Percentiles rank a stretch among this genome's conserved stretches.
Evolutionary conservation across 2,888 invertebrate species (phyloP).

Genomic region (Macropis europaea): DNA sequence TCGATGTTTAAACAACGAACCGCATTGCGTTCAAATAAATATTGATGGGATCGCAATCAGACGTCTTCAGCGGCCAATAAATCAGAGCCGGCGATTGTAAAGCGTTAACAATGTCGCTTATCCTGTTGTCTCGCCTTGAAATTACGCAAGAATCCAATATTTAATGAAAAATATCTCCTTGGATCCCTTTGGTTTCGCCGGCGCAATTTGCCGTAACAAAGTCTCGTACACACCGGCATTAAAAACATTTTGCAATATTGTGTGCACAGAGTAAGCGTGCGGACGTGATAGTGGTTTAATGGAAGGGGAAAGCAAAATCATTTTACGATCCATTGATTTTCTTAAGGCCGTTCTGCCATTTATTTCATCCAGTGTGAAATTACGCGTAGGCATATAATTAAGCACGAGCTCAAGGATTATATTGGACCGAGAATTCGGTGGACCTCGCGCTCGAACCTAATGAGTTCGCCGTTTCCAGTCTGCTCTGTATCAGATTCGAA

Average conservation of each 20-base stretch:
- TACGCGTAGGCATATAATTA: neutral
- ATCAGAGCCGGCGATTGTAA: slow-evolving; percentile 5
- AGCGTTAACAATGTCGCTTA: neutral
- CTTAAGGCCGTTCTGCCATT: slow-evolving; percentile 5
- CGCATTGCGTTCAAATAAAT: neutral
- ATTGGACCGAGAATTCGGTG: neutral
- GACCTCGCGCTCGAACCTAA: neutral
- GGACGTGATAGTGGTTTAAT: neutral
- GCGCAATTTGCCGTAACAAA: slow-evolving; percentile 5
- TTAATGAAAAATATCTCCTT: slow-evolving; percentile 33
- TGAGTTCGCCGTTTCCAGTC: neutral
- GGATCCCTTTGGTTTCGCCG: neutral
- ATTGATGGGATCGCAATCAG: neutral
- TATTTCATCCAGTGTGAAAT: neutral
- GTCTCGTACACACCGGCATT: neutral
- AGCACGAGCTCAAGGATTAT: slow-evolving; percentile 2
- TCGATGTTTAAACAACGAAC: no score
- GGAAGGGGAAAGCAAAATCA: slow-evolving; percentile 5
- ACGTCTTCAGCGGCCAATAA: no score
- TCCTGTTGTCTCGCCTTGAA: slow-evolving; percentile 10
- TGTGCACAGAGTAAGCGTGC: no score
- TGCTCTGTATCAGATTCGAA: no score
- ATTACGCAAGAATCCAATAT: slow-evolving; percentile 26
- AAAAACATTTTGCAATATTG: neutral
- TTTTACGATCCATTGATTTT: slow-evolving; percentile 30